Base-by-base conservation (phyloP, 2,113 vertebrate genomes). In the Periophthalmus modestus region DNA sequence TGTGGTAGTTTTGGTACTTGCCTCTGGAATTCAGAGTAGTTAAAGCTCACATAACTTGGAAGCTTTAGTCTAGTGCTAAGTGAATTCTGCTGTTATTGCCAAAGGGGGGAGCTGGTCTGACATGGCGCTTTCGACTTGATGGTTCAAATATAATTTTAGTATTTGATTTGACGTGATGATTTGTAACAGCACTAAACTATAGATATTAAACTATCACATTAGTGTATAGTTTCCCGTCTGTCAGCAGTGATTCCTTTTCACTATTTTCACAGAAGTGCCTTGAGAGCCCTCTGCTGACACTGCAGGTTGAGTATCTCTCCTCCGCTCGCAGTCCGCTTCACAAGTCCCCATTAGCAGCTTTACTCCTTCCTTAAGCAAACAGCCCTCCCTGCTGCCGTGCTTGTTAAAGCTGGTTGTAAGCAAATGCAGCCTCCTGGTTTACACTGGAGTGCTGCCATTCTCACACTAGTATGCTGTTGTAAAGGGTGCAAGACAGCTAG, bases 251-350 rank as follows among this genome's bases (percentile, higher is more conserved):
- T 57, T 73, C 13, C 21, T 59, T 7, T 61, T 21, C 36, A 36
- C 9, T 62, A 21, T 7, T 47, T n/a, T 48, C 33, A 68, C 63
- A 5, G 18, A 62, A 59, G 2, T 66, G 43, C 39, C 69, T 14
- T 18, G 39, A 78, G 73, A 82, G 88, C 86, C 83, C 85, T 75
- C 87, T 85, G 69, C 79, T 89, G 89, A 72, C 69, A 23, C 11
- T 3, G 33, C 62, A 65, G 36, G 16, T 65, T 24, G 66, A 14
- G 6, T 67, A 12, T 67, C 43, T 23, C 21, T 21, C 58, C 7
- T 65, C 4, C 21, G 21, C 34, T 16, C 62, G 52, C 68, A 6
- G 24, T 62, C 52, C 19, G 33, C 28, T 28, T 62, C 59, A 34
- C 59, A 34, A 62, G 66, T 73, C 57, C 21, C 78, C 61, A 47